A percentile compares a stretch with the other conserved stretches of the same genome.
Evolutionary conservation across 2,113 vertebrate genomes (phyloP).

Genomic region (Crocuta crocuta): DNA sequence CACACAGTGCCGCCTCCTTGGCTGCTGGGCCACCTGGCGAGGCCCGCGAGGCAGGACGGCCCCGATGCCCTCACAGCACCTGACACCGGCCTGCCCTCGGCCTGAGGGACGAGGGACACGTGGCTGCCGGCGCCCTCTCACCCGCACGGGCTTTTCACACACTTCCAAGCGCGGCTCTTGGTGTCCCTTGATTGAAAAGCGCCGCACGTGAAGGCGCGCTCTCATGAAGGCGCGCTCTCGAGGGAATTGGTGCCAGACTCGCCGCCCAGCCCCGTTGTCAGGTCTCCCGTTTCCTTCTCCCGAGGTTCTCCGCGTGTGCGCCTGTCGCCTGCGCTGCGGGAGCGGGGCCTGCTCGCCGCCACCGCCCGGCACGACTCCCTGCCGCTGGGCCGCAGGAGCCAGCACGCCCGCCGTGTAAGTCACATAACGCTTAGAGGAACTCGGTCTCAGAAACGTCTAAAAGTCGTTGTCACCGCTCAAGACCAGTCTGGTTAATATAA

Average conservation of each 20-base stretch:
- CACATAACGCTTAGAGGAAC: neutral
- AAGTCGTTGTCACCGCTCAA: neutral
- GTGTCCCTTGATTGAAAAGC: neutral
- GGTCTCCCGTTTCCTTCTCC: neutral
- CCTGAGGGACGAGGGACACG: no score
- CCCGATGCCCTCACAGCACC: neutral
- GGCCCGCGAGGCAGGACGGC: neutral
- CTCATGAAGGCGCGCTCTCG: neutral
- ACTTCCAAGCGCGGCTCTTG: neutral
- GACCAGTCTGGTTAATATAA: neutral
- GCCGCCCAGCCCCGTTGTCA: neutral
- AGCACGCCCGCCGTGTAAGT: neutral
- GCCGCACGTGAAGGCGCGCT: neutral
- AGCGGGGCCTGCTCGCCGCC: neutral
- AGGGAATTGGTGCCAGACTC: neutral
- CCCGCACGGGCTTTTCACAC: neutral
- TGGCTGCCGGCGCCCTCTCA: neutral
- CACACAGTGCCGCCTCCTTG: neutral
- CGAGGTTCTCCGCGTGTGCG: neutral
- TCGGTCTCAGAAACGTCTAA: slow-evolving; percentile 18
- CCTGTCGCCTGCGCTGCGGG: neutral
- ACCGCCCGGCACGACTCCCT: neutral
- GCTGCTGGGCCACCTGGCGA: neutral
- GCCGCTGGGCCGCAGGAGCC: neutral
- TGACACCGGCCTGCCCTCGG: neutral